phyloP scores from a whole-genome alignment of 1,140 invertebrate species.

The Bradysia coprophila region DNA sequence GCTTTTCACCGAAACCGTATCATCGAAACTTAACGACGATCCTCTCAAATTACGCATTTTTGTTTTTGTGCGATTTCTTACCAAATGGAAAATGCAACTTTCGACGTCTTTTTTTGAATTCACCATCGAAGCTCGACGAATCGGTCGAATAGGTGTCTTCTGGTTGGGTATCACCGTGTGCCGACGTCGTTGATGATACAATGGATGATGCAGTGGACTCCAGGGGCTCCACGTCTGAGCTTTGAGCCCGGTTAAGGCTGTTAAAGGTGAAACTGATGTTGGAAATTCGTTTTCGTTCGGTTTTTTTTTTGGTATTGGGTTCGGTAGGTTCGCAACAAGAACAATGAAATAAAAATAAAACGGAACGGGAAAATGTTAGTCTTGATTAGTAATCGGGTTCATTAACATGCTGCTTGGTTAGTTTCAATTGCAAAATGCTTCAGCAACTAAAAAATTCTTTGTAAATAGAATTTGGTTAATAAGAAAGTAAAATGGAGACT shows the following conservation, averaged over 20 bases:
- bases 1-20: background rate
- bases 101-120: conserved; percentile 18
- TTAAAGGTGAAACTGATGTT: conserved; percentile 11
- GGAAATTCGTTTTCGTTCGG: no score
- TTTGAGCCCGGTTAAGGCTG: conserved; percentile 14
- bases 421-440: no score
- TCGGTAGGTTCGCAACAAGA: background rate
- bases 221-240: conserved; percentile 28
- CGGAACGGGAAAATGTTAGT: background rate
- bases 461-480: no score
- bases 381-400: no score
- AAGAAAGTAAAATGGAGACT: no score
- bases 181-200: conserved; percentile 2
- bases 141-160: conserved; percentile 24
- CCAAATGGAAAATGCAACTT: conserved; percentile 21
- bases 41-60: background rate
- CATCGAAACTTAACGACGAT: background rate
- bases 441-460: no score
- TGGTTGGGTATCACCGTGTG: conserved; percentile 7
- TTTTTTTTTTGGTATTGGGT: background rate
- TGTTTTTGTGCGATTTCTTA: conserved; percentile 9
- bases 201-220: conserved; percentile 5
- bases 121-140: conserved; percentile 21
- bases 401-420: no score
- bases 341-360: background rate